Base-by-base conservation (phyloP, 2,888 invertebrate species). In the Tromatobia lineatoria region DNA sequence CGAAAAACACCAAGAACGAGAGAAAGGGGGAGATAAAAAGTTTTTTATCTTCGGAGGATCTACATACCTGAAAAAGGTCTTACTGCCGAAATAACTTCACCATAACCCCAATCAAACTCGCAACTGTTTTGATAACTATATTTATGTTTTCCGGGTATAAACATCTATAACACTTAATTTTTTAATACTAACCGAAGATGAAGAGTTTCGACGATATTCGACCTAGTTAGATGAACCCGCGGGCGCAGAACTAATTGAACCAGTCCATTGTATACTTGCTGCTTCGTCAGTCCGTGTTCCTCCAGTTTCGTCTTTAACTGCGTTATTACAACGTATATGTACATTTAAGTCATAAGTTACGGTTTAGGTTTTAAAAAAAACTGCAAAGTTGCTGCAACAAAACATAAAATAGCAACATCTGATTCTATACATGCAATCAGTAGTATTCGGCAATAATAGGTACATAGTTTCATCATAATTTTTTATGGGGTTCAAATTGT, bases 251-350 rank as follows among this genome's bases (percentile, higher is more conserved):
- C 47, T n/a, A 90, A 34, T 18, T 90, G 90, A 1, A 86, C 20
- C 50, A 90, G 57, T 0, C 87, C 89, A 1, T 15, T 45, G 15
- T 75, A 83, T 15, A 87, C 83, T 15, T 79, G 73, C 0, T 23
- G 61, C 2, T 29, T 52, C 0, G 88, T 78, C 8, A 89, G 50
- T 2, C 87, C 87, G 7, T 83, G 74, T 10, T 64, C 47, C 42
- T 85, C 67, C n/a, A 90, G 80, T 7, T 84, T 66, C 10, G 34
- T 42, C 67, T 85, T 89, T 61, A 90, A 20, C 90, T 90, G 83
- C 38, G 38, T 59, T 52, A 67, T 15, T 25, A 38, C 2, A 50
- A 42, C 25, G 23, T 13, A 45, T 29, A 23, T 25, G 29, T 7
- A 42, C 11, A 3, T 25, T 2, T 54, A 3, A 13, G 8, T 57